Conservation (phyloP, 2,888 invertebrate genomes). For the Dermolepida albohirtum region DNA sequence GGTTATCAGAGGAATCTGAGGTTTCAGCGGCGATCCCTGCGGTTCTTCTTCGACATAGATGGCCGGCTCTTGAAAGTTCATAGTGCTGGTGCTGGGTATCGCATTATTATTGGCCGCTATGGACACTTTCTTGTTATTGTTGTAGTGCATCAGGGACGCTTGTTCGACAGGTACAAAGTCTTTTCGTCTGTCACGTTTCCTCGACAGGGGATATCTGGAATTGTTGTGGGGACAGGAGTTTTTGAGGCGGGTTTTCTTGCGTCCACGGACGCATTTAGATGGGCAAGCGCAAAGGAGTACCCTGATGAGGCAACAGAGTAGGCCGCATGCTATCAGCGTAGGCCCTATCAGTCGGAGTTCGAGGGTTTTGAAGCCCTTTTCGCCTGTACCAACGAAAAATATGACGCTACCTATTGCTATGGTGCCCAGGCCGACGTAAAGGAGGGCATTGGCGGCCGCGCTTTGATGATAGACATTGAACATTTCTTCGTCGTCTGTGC, state of each 20-base stretch:
- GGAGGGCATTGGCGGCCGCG: slow-evolving; percentile 85
- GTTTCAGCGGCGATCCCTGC: slow-evolving; percentile 49
- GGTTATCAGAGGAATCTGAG: slow-evolving; percentile 55
- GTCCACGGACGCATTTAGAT: slow-evolving; percentile 78
- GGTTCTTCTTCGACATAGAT: slow-evolving; percentile 53
- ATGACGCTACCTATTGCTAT: slow-evolving; percentile 88
- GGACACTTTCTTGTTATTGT: slow-evolving; percentile 65
- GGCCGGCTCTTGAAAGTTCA: slow-evolving; percentile 51
- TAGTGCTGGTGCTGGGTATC: slow-evolving; percentile 63
- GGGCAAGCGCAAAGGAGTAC: slow-evolving; percentile 87
- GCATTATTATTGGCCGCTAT: slow-evolving; percentile 61
- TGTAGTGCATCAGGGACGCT: slow-evolving; percentile 53
- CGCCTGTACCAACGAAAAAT: slow-evolving; percentile 90
- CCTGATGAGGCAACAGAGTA: slow-evolving; percentile 85
- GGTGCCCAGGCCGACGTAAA: slow-evolving; percentile 87
- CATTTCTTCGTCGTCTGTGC: slow-evolving; percentile 78
- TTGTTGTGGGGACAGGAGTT: slow-evolving; percentile 64
- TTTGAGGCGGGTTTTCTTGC: slow-evolving; percentile 73
- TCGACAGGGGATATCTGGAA: slow-evolving; percentile 54
- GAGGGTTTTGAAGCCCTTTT: slow-evolving; percentile 88
- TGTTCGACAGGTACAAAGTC: slow-evolving; percentile 60
- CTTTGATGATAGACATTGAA: slow-evolving; percentile 77
- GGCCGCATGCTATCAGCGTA: slow-evolving; percentile 76
- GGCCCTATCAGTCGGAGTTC: slow-evolving; percentile 89
- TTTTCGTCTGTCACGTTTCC: slow-evolving; percentile 50